These are phyloP conservation scores for Rallus crepitans DNA, from an alignment of 2,797 vertebrate genomes.

Conservation along the genomic window DNA sequence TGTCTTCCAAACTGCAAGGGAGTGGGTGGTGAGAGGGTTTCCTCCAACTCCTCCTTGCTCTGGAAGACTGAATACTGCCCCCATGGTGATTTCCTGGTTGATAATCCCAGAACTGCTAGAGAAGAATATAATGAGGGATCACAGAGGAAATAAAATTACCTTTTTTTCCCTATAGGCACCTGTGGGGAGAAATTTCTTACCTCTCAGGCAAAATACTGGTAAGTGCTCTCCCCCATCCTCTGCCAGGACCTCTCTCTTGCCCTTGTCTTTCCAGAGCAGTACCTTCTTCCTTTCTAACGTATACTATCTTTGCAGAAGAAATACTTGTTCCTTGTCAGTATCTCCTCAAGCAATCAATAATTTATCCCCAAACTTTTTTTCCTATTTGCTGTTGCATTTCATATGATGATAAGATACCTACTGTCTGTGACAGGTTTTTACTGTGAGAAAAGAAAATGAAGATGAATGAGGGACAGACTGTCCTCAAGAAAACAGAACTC, in stretches of 20 bases:
- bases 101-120: neutral
- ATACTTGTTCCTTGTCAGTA: neutral
- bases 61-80: neutral
- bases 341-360: constrained; percentile 47
- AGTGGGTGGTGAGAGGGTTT: neutral
- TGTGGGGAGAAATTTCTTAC: neutral
- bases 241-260: neutral
- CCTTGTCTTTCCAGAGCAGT: neutral
- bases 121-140: neutral
- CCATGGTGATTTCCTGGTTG: neutral
- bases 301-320: neutral
- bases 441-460: constrained; percentile 24
- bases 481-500: neutral
- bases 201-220: neutral
- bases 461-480: neutral
- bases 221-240: neutral
- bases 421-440: constrained; percentile 1
- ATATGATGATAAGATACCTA: neutral
- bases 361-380: constrained; percentile 5
- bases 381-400: neutral
- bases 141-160: neutral
- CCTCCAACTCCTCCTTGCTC: neutral
- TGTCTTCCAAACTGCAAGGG: neutral
- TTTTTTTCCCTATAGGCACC: neutral
- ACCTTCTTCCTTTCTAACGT: neutral